Evolutionary conservation across 1,140 invertebrate species (phyloP), one percentile per base, ranked within the genome.

Genomic region (Lerema accius): DNA sequence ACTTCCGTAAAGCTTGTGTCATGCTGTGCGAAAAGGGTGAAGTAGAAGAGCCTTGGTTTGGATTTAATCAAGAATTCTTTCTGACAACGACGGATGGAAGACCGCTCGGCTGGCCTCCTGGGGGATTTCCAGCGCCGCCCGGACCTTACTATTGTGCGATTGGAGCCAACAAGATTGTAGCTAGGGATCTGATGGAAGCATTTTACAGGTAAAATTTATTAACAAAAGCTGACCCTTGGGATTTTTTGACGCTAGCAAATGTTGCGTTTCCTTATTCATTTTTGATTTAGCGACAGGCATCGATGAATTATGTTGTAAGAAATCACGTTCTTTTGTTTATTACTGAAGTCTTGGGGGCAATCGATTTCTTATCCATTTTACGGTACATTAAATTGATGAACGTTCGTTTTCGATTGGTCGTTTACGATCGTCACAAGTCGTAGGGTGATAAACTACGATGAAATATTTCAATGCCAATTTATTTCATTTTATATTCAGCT

Each of bases 121-220:
- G 95, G 61, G 96, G 96, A 5, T 89, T 85, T 39, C 91, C 89
- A 0, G 96, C 95, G 68, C 96, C 96, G 0, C 90, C 86, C 4
- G 90, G 86, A 0, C 89, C 90, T 0, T 91, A 92, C 63, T 92
- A 93, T 68, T 99, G 98, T 76, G 98, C 97, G 37, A 98, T 98
- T 5, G 98, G 98, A 2, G 97, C 98, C 5, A 95, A 98, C 80
- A 97, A 96, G 84, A 97, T 98, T 0, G 97, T 96, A 66, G 98
- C 97, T 0, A 93, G 98, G 15, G 98, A 99, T 88, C 95, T 99
- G 55, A 96, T 98, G 32, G 97, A 98, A 84, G 95, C 97, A 11
- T 97, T 98, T 79, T 93, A 93, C 61, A 84, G 82, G 87, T 88
- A 65, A 63, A 6, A 39, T 19, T 15, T 35, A 28, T 60, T 51